Base-by-base conservation (phyloP, 2,113 vertebrate genomes). In the Corythoichthys intestinalis region DNA sequence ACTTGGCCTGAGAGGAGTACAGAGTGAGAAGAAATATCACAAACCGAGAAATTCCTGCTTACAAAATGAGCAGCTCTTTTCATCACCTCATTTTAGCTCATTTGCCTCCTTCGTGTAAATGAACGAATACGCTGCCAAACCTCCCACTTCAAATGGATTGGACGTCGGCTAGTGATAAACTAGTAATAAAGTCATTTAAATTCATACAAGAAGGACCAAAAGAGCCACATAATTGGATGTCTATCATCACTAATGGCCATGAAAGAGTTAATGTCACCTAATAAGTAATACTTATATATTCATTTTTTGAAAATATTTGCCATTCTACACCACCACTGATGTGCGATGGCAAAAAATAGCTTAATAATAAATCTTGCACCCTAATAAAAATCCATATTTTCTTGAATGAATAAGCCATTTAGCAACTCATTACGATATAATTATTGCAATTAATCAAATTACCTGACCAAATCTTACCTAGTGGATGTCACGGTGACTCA, bases 1-100 rank as follows among this genome's bases (percentile, higher is more conserved):
- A 82, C 72, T 41, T 2, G 49, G 78, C 63, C 77, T 83, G 79
- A 70, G 66, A 77, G 76, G 84, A 77, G 73, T 61, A 75, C 75
- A 78, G 73, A 75, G 6, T n/a, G 2, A 3, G 67, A 71, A 70
- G 68, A 64, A 70, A n/a, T 61, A 20, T 38, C 47, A 83, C 60
- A 64, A 1, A 17, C 13, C 52, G 47, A 61, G 4, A 17, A 65
- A n/a, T 11, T 44, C 73, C 71, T 73, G 70, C 63, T 75, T 65
- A 73, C 70, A 74, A 77, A 67, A 77, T 79, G 67, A 83, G 61
- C 67, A 67, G 76, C 72, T 79, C 74, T 80, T 54, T 61, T 28
- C 11, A 4, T 12, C 20, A 3, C 34, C 53, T 34, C 28, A 56
- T 34, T 9, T 56, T 17, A 15, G 14, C 41, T 44, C 41, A 41